A percentile compares a stretch with the other conserved stretches of the same genome.
These are phyloP conservation scores for Osmerus eperlanus DNA, from an alignment of 2,113 vertebrate species.

Conservation along the genomic window DNA sequence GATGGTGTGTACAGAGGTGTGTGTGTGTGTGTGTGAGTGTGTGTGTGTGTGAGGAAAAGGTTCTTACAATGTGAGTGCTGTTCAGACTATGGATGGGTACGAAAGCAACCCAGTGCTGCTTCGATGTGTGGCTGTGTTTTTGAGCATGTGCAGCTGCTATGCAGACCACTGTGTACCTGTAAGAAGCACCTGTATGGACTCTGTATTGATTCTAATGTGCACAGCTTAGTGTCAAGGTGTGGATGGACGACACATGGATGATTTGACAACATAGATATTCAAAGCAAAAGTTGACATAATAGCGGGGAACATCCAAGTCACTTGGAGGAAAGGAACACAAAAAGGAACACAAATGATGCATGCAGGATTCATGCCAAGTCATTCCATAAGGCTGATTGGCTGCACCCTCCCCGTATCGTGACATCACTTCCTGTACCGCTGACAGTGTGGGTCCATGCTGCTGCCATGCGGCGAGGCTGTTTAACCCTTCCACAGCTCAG, in stretches of 20 bases:
- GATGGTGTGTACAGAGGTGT: background rate
- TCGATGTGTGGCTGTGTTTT: too few relatives aligned
- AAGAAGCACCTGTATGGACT: too few relatives aligned
- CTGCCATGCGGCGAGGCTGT: background rate
- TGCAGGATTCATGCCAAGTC: conserved; percentile 43
- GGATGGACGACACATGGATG: too few relatives aligned
- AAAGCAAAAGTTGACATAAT: background rate
- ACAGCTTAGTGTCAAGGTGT: too few relatives aligned
- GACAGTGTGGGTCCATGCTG: background rate
- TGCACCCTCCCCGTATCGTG: background rate
- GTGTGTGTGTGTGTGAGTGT: background rate
- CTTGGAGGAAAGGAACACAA: conserved; percentile 1
- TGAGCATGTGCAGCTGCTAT: too few relatives aligned
- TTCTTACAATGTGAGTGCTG: background rate
- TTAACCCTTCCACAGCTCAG: background rate
- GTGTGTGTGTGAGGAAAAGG: background rate
- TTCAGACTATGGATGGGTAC: background rate
- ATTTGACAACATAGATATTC: too few relatives aligned
- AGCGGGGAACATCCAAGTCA: background rate
- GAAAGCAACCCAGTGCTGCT: too few relatives aligned
- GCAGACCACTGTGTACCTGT: background rate
- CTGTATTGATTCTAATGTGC: too few relatives aligned
- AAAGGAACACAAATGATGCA: conserved; percentile 21
- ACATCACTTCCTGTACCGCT: background rate
- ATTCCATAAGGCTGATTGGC: conserved; percentile 43